These are phyloP conservation scores for Hemibagrus guttatus DNA, from an alignment of 2,797 vertebrate species.

Conservation along the genomic window DNA sequence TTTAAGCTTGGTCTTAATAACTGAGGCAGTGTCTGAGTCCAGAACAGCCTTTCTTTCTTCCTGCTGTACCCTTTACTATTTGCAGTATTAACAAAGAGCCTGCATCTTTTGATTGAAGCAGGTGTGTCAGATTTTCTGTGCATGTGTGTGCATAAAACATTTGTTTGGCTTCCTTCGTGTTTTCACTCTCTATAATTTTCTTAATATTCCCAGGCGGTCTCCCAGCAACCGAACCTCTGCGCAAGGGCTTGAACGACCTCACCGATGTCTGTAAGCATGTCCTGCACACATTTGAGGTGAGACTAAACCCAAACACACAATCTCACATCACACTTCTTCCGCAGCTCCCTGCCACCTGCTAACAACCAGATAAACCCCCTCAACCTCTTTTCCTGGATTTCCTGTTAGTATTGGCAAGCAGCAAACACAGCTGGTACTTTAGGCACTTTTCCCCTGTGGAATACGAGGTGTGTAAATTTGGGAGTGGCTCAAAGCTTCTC, in stretches of 20 bases:
- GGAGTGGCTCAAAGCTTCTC: background rate
- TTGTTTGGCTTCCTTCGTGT: too few relatives aligned
- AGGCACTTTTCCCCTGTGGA: background rate
- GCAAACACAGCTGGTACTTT: background rate
- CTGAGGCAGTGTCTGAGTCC: too few relatives aligned
- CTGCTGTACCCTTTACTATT: too few relatives aligned
- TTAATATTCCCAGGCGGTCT: conserved; percentile 30
- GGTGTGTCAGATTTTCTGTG: too few relatives aligned
- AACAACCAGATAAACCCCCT: conserved; percentile 18
- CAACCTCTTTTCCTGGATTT: conserved; percentile 8
- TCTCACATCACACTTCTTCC: background rate
- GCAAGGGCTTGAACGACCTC: conserved; percentile 50
- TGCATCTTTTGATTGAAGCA: too few relatives aligned
- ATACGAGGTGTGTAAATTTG: conserved; percentile 12
- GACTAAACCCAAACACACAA: background rate
- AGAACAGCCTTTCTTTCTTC: too few relatives aligned
- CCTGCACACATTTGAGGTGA: conserved; percentile 55
- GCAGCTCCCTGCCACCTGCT: conserved; percentile 9
- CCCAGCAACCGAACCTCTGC: conserved; percentile 50
- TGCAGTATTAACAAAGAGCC: too few relatives aligned
- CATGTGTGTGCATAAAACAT: too few relatives aligned
- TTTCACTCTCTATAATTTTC: background rate
- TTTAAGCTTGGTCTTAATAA: too few relatives aligned
- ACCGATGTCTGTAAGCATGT: conserved; percentile 51
- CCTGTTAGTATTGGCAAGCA: conserved; percentile 34